These are phyloP conservation scores for Epizoanthus rinbou DNA, from an alignment of 92 coral and sea anemone species.

Conservation along the genomic window DNA sequence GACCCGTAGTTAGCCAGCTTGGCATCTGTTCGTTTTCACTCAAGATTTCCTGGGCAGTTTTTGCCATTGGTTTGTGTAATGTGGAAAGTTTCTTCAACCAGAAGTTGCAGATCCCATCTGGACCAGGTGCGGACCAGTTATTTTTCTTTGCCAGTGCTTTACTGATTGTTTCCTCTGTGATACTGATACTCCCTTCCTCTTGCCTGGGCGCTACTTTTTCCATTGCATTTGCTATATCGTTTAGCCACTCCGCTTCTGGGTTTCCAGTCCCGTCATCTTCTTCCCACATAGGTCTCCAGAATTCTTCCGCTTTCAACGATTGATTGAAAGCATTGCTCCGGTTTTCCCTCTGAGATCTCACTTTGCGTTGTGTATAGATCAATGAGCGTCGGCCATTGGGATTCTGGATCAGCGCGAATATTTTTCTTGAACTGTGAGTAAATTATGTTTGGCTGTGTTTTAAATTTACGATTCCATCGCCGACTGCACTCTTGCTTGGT, in stretches of 20 bases:
- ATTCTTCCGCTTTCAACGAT: not conserved
- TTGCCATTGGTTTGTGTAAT: not conserved
- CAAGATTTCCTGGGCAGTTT: not conserved
- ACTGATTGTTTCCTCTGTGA: not conserved
- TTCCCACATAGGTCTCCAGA: no score
- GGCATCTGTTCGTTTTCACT: no score
- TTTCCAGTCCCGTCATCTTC: no score
- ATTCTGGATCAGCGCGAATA: not conserved
- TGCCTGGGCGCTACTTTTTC: not conserved
- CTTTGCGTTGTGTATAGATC: not conserved
- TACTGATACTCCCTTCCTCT: not conserved
- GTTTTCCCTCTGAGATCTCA: not conserved
- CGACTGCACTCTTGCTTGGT: no score
- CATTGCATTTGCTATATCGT: not conserved
- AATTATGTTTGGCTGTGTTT: no score
- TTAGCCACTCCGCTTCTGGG: no score
- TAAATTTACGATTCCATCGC: no score
- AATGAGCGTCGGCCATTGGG: not conserved
- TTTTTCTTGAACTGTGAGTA: not conserved
- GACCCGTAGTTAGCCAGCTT: no score
- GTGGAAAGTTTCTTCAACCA: conserved; percentile 1
- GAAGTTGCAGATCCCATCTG: no score
- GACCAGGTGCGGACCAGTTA: not conserved
- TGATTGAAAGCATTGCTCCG: not conserved
- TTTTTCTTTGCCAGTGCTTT: not conserved